Conservation (phyloP, 2,888 invertebrate species). For the Pseudococcus jackbeardsleyi region DNA sequence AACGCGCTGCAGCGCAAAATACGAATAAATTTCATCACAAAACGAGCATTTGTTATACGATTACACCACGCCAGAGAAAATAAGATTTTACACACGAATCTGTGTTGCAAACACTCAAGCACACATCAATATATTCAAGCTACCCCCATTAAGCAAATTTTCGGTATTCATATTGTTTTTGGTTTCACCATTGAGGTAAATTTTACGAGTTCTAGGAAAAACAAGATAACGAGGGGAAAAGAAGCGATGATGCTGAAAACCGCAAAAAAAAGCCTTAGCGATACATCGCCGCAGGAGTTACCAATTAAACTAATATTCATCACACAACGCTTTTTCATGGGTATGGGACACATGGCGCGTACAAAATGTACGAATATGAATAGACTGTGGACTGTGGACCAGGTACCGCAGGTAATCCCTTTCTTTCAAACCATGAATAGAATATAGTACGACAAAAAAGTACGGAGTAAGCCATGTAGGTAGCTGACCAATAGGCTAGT, state of each 20-base stretch:
- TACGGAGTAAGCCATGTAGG: too few species aligned
- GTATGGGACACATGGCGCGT: too few species aligned
- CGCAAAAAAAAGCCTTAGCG: not conserved
- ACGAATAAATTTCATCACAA: conserved; percentile 25
- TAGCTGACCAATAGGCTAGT: too few species aligned
- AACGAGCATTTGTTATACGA: not conserved
- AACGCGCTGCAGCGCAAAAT: not conserved
- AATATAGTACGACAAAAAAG: too few species aligned
- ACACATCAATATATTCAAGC: not conserved
- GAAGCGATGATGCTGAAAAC: not conserved
- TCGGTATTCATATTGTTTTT: not conserved
- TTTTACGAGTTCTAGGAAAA: not conserved
- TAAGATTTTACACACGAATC: too few species aligned
- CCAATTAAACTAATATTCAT: not conserved
- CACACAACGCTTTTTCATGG: too few species aligned
- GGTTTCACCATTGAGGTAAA: too few species aligned
- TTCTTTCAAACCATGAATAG: too few species aligned
- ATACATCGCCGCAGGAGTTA: not conserved
- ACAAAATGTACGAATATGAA: too few species aligned
- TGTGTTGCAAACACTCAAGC: not conserved
- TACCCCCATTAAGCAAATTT: not conserved
- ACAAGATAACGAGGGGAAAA: not conserved
- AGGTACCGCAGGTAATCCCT: too few species aligned
- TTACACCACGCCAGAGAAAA: not conserved
- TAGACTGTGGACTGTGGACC: too few species aligned